These are phyloP conservation scores for Alethe castanea DNA, from an alignment of 2,113 vertebrate genomes.

Conservation along the genomic window DNA sequence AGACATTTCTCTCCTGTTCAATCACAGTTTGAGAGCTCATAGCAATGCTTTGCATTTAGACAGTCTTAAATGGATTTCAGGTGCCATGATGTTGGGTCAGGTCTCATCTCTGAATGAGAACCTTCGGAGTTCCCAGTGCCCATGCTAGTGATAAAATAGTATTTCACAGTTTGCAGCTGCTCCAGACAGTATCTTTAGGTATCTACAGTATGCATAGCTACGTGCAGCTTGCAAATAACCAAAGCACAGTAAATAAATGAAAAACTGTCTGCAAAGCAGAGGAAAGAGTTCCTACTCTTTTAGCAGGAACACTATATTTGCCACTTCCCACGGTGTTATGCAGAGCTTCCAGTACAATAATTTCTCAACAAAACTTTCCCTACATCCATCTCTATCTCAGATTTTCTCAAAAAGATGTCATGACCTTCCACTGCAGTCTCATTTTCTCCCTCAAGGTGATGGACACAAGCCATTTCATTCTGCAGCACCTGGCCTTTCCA, in stretches of 20 bases:
- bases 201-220: background rate
- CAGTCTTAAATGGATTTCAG: background rate
- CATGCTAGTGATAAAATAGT: background rate
- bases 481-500: background rate
- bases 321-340: background rate
- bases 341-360: background rate
- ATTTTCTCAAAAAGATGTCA: background rate
- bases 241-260: background rate
- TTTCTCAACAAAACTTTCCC: background rate
- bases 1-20: background rate
- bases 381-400: background rate
- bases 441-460: background rate
- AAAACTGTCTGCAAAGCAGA: background rate
- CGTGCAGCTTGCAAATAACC: background rate
- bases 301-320: background rate
- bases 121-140: background rate
- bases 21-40: background rate
- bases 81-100: background rate
- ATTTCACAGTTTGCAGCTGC: background rate
- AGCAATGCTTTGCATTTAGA: background rate
- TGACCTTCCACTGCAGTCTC: background rate
- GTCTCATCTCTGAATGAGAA: background rate
- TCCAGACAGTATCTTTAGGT: background rate
- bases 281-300: background rate
- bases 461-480: background rate